Evolutionary conservation across 2,797 vertebrate genomes (phyloP).

Genomic region (Tinamus major): DNA sequence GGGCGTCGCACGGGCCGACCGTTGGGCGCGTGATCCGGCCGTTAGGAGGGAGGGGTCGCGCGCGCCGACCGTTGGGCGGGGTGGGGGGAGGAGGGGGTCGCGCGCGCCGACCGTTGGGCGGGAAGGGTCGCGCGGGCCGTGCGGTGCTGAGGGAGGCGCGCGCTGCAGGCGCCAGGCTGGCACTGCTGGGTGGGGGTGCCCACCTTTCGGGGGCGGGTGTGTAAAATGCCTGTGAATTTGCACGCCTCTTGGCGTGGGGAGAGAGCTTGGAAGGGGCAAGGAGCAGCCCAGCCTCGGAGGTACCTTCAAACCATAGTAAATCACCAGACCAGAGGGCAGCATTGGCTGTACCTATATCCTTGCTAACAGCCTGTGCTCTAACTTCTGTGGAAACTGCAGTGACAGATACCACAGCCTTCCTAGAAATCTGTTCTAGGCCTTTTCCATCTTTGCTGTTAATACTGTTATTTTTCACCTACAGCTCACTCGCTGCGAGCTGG

Average conservation of each 20-base stretch:
- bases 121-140: background rate
- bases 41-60: background rate
- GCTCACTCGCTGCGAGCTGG: background rate
- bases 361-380: background rate
- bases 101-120: background rate
- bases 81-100: background rate
- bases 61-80: background rate
- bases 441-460: background rate
- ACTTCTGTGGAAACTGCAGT: background rate
- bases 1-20: background rate
- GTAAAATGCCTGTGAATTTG: accelerated
- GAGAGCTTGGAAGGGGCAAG: no score
- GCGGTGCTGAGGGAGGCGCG: background rate
- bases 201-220: accelerated
- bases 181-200: no score
- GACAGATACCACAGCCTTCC: background rate
- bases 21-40: no score
- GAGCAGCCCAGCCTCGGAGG: accelerated
- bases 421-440: background rate
- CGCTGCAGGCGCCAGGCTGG: background rate
- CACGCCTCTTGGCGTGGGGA: background rate
- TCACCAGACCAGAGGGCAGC: background rate
- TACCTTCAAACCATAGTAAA: background rate
- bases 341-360: accelerated
- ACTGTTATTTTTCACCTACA: background rate